Evolutionary conservation across 2,888 invertebrate species (phyloP).

Genomic region (Xiphydria camelus): DNA sequence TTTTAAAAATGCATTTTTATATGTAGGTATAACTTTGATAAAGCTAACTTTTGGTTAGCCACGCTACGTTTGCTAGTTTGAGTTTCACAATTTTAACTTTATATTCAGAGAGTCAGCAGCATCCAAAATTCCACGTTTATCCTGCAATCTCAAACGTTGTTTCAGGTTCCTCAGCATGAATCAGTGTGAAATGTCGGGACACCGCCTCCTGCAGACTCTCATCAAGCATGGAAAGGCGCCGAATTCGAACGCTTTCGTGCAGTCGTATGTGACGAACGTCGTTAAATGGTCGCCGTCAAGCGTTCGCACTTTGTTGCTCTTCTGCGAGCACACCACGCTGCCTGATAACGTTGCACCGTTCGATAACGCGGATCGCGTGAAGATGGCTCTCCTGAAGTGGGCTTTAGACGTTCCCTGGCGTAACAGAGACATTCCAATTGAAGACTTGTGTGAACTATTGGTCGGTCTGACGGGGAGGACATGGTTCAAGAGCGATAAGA

Average conservation of each 20-base stretch:
- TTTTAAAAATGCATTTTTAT: too few relatives aligned
- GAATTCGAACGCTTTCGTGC: slow-evolving; percentile 50
- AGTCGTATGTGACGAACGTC: slow-evolving; percentile 54
- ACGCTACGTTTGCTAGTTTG: too few relatives aligned
- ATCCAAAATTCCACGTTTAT: neutral
- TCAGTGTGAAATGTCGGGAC: slow-evolving; percentile 55
- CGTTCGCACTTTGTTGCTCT: slow-evolving; percentile 50
- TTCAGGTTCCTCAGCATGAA: slow-evolving; percentile 58
- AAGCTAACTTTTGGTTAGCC: too few relatives aligned
- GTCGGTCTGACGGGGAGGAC: slow-evolving; percentile 36
- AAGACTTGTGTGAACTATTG: slow-evolving; percentile 37
- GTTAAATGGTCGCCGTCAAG: slow-evolving; percentile 52
- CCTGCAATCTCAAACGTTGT: too few relatives aligned
- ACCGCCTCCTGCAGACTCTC: slow-evolving; percentile 56
- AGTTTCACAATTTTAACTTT: too few relatives aligned
- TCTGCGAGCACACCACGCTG: slow-evolving; percentile 47
- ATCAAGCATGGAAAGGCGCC: slow-evolving; percentile 46
- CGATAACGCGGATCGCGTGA: slow-evolving; percentile 31
- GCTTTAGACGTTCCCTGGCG: slow-evolving; percentile 34
- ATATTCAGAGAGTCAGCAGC: too few relatives aligned
- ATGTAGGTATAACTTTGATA: too few relatives aligned
- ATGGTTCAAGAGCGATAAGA: slow-evolving; percentile 31
- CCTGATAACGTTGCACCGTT: slow-evolving; percentile 35
- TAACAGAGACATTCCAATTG: slow-evolving; percentile 27
- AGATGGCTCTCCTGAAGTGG: slow-evolving; percentile 41